These are phyloP conservation scores for Dascillus cervinus DNA, from an alignment of 2,888 invertebrate species.

Conservation along the genomic window DNA sequence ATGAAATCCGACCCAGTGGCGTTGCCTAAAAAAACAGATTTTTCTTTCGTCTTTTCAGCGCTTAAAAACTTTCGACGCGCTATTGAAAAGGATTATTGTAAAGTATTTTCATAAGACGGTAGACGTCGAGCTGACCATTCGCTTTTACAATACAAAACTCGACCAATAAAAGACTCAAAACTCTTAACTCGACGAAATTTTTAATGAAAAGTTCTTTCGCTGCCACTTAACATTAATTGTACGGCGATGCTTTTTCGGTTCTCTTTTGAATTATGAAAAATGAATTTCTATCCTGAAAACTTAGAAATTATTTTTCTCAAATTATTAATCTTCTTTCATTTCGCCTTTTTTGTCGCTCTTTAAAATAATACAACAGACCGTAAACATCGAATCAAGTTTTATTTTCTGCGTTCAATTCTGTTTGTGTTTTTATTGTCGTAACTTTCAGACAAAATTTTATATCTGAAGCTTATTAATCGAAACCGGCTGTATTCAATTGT, in stretches of 20 bases:
- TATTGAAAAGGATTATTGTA: slow-evolving; percentile 8
- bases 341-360: no score
- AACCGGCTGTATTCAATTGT: no score
- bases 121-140: slow-evolving; percentile 18
- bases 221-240: slow-evolving; percentile 34
- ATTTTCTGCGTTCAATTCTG: slow-evolving; percentile 11
- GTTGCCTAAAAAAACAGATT: no score
- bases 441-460: slow-evolving; percentile 9
- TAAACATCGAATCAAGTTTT: slow-evolving; percentile 9
- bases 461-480: slow-evolving; percentile 10
- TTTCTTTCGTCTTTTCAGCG: no score
- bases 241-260: slow-evolving; percentile 24
- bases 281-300: no score
- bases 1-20: slow-evolving; percentile 2
- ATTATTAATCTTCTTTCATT: no score
- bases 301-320: no score
- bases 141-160: slow-evolving; percentile 24
- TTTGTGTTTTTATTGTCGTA: slow-evolving; percentile 10
- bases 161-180: slow-evolving; percentile 27
- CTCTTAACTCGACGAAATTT: slow-evolving; percentile 28
- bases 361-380: no score
- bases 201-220: slow-evolving; percentile 33
- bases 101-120: slow-evolving; percentile 12
- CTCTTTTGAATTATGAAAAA: slow-evolving; percentile 12
- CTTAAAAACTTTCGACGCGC: no score